Base-by-base conservation (phyloP, 2,888 invertebrate species). In the Apamea monoglypha region DNA sequence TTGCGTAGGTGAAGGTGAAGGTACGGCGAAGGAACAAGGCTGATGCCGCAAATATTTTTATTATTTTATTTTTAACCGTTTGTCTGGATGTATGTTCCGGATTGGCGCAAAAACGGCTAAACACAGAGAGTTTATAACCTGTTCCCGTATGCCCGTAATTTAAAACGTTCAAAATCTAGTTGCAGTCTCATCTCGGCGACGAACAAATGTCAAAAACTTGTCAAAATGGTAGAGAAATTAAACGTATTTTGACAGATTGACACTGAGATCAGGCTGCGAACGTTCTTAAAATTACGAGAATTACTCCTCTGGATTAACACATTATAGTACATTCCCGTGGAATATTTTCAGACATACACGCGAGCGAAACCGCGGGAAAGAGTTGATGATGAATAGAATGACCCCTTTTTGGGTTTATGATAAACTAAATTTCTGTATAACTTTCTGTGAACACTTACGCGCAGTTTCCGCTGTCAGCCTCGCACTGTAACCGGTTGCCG, bases 391-490 rank as follows among this genome's bases (percentile, higher is more conserved):
- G 56, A 10, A 25, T 50, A 50, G 25, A 21, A 47, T 69, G 2
- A 50, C 70, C 53, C 8, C 32, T 16, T 32, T 70, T 70, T 18
- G 25, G 16, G 36, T 71, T 71, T 63, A 71, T n/a, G 7, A 7
- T 18, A 63, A 63, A n/a, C 18, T 40, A 47, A 21, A 2, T 14
- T 61, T 14, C 7, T 47, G 44, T 29, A 44, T 44, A 68, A 18
- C 18, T 67, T 67, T 64, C 8, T 36, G 10, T 21, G 44, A 40
- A 18, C 10, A 85, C 97, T 97, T 93, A 98, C 98, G 97, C 96
- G 96, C 99, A 99, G 88, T 98, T 98, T 18, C 99, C 99, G 88
- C 97, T 98, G 75, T 98, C 97, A 4, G 98, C 97, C 92, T 99
- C 98, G 93, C 99, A 99, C 91, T 99, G 99, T 76, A 98, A 94